Conservation (phyloP, 2,797 vertebrate species). For the Okamejei kenojei region DNA sequence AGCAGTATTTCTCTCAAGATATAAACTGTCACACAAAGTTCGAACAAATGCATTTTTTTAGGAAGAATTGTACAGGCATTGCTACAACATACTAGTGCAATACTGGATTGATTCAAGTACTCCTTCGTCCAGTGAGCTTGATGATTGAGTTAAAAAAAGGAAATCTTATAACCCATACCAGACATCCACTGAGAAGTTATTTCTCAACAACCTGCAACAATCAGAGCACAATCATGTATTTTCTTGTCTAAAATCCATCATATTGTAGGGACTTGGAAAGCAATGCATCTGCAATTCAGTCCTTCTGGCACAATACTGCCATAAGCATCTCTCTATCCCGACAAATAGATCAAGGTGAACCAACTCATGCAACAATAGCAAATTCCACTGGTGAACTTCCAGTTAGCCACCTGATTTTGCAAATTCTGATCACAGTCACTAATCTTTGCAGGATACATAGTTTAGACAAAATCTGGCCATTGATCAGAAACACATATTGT, state of each 20-base stretch:
- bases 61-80: neutral
- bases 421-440: neutral
- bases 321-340: neutral
- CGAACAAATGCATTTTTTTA: neutral
- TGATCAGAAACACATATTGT: neutral
- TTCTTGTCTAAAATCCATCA: neutral
- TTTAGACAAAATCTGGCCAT: neutral
- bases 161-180: neutral
- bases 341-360: neutral
- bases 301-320: neutral
- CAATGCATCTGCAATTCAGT: neutral
- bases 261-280: neutral
- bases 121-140: neutral
- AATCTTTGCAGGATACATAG: neutral
- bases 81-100: slow-evolving; percentile 5
- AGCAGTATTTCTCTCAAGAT: neutral
- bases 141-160: neutral
- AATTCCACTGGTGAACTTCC: neutral
- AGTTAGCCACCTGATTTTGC: neutral
- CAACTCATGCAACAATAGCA: neutral
- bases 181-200: neutral
- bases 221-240: neutral
- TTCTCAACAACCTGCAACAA: neutral
- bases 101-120: neutral
- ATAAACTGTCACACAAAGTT: neutral